phyloP scores from a whole-genome alignment of 2,888 invertebrate genomes.

The Drosophila fungiperda region DNA sequence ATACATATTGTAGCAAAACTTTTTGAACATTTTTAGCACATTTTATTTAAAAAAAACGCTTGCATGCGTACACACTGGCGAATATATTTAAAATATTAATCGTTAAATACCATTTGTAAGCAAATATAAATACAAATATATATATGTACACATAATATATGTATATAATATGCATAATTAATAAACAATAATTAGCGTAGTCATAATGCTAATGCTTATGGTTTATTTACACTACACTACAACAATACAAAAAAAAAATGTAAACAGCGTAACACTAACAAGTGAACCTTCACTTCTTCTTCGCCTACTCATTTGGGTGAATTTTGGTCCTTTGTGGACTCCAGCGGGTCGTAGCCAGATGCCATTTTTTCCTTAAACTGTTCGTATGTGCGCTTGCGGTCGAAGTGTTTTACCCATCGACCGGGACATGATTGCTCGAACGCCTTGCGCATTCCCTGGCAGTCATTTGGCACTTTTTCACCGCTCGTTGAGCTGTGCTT shows the following conservation, averaged over 20 bases:
- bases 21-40: neutral
- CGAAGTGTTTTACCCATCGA: slow-evolving; percentile 97
- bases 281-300: slow-evolving; percentile 6
- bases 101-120: neutral
- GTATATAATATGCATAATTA: neutral
- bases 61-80: slow-evolving; percentile 1
- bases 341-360: slow-evolving; percentile 92
- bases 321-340: slow-evolving; percentile 42
- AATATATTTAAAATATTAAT: neutral
- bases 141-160: neutral
- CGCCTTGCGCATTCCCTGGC: slow-evolving; percentile 89
- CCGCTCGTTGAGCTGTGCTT: slow-evolving; percentile 85
- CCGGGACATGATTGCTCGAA: slow-evolving; percentile 92
- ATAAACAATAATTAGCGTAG: slow-evolving; percentile 11
- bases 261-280: slow-evolving; percentile 44
- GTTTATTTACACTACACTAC: slow-evolving; percentile 61
- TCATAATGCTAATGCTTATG: slow-evolving; percentile 24
- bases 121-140: neutral
- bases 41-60: neutral
- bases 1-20: too few relatives aligned
- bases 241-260: slow-evolving; percentile 58
- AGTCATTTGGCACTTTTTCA: slow-evolving; percentile 86
- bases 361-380: slow-evolving; percentile 95
- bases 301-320: slow-evolving; percentile 40
- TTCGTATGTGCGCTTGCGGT: slow-evolving; percentile 94